Percentiles rank a stretch among this genome's conserved stretches.
phyloP scores from a whole-genome alignment of 1,140 invertebrate species.

The Amphibalanus amphitrite region DNA sequence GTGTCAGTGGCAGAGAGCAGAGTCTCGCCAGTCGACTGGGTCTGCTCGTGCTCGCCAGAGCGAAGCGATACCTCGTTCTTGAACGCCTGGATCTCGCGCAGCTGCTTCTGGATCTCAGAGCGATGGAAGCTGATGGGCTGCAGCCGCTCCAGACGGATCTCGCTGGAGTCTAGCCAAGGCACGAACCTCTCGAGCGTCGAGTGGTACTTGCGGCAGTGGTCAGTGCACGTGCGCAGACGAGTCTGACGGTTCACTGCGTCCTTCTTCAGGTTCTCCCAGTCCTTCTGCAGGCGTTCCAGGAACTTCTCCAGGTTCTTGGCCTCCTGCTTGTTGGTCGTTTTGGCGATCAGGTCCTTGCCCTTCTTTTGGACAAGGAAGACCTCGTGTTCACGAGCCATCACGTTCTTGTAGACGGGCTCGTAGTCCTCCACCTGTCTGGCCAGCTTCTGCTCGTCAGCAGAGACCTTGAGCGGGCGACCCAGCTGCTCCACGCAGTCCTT shows the following conservation, averaged over 20 bases:
- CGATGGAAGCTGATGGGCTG: conserved; percentile 56
- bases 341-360: conserved; percentile 52
- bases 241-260: conserved; percentile 67
- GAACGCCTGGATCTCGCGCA: conserved; percentile 74
- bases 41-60: conserved; percentile 80
- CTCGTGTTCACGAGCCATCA: conserved; percentile 77
- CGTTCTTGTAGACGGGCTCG: conserved; percentile 62
- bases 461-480: conserved; percentile 58
- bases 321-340: conserved; percentile 31
- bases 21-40: conserved; percentile 61
- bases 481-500: conserved; percentile 51
- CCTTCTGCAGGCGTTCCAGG: conserved; percentile 65
- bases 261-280: conserved; percentile 76
- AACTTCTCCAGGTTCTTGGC: conserved; percentile 39
- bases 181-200: conserved; percentile 63
- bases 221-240: conserved; percentile 67
- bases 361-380: conserved; percentile 86
- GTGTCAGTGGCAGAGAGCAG: conserved; percentile 63
- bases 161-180: conserved; percentile 70
- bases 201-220: conserved; percentile 81
- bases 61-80: conserved; percentile 80
- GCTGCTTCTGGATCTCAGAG: conserved; percentile 68
- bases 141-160: conserved; percentile 64
- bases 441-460: conserved; percentile 62
- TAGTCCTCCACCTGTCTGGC: conserved; percentile 72